Conservation (phyloP, 2,888 invertebrate species). For the Amiota mariae region DNA sequence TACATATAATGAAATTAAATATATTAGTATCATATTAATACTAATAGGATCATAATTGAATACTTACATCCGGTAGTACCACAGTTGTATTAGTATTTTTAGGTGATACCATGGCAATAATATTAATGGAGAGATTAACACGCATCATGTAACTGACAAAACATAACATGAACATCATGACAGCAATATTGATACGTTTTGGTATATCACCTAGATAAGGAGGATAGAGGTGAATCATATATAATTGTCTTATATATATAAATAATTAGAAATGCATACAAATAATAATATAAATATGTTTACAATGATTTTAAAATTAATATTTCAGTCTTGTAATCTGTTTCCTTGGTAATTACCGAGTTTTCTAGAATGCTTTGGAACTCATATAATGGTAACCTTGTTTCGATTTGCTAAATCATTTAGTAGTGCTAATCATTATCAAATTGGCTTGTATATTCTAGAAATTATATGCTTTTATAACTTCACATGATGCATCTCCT, state of each 20-base stretch:
- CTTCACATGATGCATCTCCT: too few relatives aligned
- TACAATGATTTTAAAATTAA: too few relatives aligned
- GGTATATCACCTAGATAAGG: constrained; percentile 74
- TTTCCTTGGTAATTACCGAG: too few relatives aligned
- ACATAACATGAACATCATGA: constrained; percentile 84
- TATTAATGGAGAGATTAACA: constrained; percentile 83
- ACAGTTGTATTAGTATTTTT: constrained; percentile 69
- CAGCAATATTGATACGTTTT: constrained; percentile 75
- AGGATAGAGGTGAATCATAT: neutral
- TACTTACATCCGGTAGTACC: constrained; percentile 66
- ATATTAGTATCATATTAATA: neutral
- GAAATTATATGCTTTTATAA: too few relatives aligned
- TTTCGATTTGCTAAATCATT: too few relatives aligned
- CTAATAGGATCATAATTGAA: neutral
- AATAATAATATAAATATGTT: too few relatives aligned
- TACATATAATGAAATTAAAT: constrained; percentile 52
- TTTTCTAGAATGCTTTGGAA: too few relatives aligned
- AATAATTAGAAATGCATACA: neutral
- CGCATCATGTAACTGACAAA: constrained; percentile 84
- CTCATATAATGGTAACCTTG: too few relatives aligned
- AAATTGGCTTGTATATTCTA: too few relatives aligned
- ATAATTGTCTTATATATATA: neutral
- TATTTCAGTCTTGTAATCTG: too few relatives aligned
- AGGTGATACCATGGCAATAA: constrained; percentile 81
- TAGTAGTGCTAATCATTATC: too few relatives aligned